Conservation (phyloP, 1,140 invertebrate genomes). For the Hirudo medicinalis region DNA sequence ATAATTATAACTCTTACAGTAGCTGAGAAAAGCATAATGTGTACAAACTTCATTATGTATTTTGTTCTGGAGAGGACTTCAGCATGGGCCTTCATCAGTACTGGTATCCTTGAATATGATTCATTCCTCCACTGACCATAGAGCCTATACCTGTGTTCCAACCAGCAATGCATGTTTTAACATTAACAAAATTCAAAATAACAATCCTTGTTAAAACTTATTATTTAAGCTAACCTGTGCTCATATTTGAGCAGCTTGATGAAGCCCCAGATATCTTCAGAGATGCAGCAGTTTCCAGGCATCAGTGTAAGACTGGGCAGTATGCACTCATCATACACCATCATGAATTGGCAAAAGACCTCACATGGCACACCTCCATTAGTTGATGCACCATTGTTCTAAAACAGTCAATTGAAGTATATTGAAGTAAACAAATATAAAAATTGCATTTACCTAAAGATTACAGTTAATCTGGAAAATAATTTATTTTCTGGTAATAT, state of each 20-base stretch:
- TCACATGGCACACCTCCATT: neutral
- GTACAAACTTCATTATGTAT: constrained; percentile 73
- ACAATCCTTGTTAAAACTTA: too few relatives aligned
- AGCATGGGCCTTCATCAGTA: constrained; percentile 64
- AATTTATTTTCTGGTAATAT: too few relatives aligned
- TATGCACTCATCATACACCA: constrained; percentile 69
- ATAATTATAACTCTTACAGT: too few relatives aligned
- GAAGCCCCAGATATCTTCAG: constrained; percentile 86
- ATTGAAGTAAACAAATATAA: neutral
- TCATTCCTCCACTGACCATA: constrained; percentile 90
- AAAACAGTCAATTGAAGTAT: neutral
- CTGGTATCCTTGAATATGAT: constrained; percentile 64
- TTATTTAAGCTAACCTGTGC: constrained; percentile 48
- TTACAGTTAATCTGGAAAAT: neutral
- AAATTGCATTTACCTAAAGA: neutral
- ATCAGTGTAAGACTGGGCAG: constrained; percentile 77
- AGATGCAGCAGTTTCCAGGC: constrained; percentile 84
- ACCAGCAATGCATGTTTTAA: neutral
- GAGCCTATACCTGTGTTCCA: constrained; percentile 57
- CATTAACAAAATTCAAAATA: too few relatives aligned
- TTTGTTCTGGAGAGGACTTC: constrained; percentile 80
- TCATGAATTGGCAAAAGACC: constrained; percentile 54
- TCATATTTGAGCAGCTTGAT: constrained; percentile 84
- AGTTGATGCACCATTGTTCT: neutral
- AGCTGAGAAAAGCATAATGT: too few relatives aligned